These are phyloP conservation scores for Mastomys natalensis DNA, from an alignment of 2,113 vertebrate species.

Conservation along the genomic window DNA sequence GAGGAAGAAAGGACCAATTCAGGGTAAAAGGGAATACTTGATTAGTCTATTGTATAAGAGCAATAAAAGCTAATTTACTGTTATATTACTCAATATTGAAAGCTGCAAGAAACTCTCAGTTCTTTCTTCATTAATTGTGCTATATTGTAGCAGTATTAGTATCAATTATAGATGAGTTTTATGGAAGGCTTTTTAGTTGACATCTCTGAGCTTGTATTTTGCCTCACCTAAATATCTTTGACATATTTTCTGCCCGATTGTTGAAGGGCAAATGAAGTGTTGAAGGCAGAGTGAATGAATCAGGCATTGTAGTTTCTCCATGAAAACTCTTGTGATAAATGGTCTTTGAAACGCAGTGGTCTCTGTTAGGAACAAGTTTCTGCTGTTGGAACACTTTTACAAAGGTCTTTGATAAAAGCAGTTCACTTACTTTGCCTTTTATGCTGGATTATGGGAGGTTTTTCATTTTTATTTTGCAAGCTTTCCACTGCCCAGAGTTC, in stretches of 20 bases:
- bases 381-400: conserved; percentile 6
- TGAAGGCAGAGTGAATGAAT: conserved; percentile 63
- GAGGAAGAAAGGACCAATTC: conserved; percentile 61
- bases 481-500: background rate
- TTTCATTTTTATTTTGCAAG: conserved; percentile 38
- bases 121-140: conserved; percentile 71
- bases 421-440: conserved; percentile 32
- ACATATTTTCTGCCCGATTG: conserved; percentile 62
- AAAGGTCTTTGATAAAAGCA: background rate
- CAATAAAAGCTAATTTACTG: conserved; percentile 74
- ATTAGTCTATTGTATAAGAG: conserved; percentile 71
- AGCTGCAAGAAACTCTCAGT: conserved; percentile 64
- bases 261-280: conserved; percentile 66
- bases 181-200: conserved; percentile 38
- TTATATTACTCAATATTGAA: conserved; percentile 71
- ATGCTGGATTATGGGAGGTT: background rate
- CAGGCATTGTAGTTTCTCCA: conserved; percentile 23
- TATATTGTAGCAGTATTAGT: conserved; percentile 48
- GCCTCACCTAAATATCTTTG: conserved; percentile 65
- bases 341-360: background rate
- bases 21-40: conserved; percentile 68
- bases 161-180: conserved; percentile 70
- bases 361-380: conserved; percentile 53
- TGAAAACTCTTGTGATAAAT: conserved; percentile 58
- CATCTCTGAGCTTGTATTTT: conserved; percentile 61